Evolutionary conservation across 2,113 vertebrate species (phyloP).

Genomic region (Irena cyanogastra): DNA sequence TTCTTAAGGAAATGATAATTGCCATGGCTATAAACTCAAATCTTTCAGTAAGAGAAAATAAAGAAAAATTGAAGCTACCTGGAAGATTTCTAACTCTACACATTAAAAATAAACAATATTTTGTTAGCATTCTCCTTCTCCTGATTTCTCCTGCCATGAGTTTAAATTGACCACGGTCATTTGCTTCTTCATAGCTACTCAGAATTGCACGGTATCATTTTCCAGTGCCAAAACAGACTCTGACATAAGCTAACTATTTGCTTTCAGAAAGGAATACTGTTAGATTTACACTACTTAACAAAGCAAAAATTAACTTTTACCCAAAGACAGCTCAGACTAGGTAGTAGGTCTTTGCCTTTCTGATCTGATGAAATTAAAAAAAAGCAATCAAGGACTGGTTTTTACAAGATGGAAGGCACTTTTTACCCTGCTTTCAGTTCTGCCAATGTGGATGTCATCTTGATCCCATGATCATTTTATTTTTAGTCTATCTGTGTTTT

Average conservation of each 20-base stretch:
- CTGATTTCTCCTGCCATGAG: neutral
- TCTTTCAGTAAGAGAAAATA: neutral
- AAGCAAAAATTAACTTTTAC: neutral
- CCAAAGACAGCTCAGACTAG: neutral
- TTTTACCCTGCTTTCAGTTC: neutral
- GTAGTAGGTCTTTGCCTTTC: neutral
- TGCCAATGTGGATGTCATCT: neutral
- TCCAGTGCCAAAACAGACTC: neutral
- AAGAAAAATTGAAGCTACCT: neutral
- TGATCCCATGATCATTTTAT: neutral
- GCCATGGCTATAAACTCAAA: neutral
- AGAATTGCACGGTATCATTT: neutral
- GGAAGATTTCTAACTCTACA: neutral
- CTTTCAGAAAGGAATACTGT: neutral
- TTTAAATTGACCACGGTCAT: neutral
- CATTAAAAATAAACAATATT: neutral
- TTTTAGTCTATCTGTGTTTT: neutral
- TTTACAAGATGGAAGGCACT: neutral
- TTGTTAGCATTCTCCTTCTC: neutral
- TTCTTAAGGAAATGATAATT: neutral
- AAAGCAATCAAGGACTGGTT: neutral
- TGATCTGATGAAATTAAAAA: neutral
- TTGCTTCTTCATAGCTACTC: neutral
- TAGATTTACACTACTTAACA: neutral
- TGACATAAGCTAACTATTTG: neutral